A percentile compares a stretch with the other conserved stretches of the same genome.
Conservation (phyloP, 2,113 vertebrate genomes). For the Microcebus lehilahytsara region DNA sequence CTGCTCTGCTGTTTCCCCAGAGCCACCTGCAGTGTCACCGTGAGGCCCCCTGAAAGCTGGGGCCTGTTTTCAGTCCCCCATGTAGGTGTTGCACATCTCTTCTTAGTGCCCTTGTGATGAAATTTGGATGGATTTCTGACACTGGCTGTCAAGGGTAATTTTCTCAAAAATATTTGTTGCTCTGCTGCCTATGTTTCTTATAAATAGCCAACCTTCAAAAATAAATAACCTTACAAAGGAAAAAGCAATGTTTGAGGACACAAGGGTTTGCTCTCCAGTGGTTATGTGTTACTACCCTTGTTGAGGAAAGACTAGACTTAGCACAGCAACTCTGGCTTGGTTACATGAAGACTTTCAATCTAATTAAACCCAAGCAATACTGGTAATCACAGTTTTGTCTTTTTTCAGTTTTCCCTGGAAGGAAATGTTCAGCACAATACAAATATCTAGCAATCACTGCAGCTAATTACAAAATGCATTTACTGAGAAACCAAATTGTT, state of each 20-base stretch:
- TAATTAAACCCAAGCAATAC: neutral
- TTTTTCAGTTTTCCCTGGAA: constrained; percentile 47
- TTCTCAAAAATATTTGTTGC: constrained; percentile 26
- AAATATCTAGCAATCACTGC: neutral
- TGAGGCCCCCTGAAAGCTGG: neutral
- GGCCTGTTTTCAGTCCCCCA: neutral
- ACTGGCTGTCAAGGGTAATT: constrained; percentile 25
- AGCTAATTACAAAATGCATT: constrained; percentile 25
- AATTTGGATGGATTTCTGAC: neutral
- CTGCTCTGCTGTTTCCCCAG: neutral
- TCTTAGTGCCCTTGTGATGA: neutral
- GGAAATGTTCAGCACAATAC: constrained; percentile 40
- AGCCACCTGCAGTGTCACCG: neutral
- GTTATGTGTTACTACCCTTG: neutral
- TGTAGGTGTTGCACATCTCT: neutral
- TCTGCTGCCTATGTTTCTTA: constrained; percentile 20
- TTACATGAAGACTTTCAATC: neutral
- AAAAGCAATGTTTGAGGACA: neutral
- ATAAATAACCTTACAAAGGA: neutral
- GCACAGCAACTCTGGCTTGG: neutral
- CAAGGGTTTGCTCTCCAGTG: neutral
- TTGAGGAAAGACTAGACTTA: neutral
- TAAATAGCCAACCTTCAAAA: neutral
- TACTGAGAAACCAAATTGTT: constrained; percentile 42
- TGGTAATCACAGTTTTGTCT: neutral